Evolutionary conservation across 2,113 vertebrate species (phyloP), one percentile per base, ranked within the genome.

Genomic region (Anguilla rostrata): DNA sequence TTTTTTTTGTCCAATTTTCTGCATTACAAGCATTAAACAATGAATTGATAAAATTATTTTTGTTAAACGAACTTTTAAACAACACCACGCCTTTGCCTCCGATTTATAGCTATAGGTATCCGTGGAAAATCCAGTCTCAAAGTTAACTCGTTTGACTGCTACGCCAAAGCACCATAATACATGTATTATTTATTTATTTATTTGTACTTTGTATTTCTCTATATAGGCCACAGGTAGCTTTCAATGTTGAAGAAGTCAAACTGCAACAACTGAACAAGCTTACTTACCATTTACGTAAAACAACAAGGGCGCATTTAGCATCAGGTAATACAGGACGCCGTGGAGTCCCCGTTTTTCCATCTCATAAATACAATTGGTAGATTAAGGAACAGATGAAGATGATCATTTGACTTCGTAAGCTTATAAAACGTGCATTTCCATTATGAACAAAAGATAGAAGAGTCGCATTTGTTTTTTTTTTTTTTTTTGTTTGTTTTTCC

Each of bases 241-340:
- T 6, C 60, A 75, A 29, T 75, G 34, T 11, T 29, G 29, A 34
- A 34, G 5, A 66, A 66, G 7, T 66, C 18, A 34, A 75, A 75
- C n/a, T 75, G n/a, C 82, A 53, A 86, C 39, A 39, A 71, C 39
- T 41, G 56, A n/a, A 80, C 18, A 91, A 95, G 88, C 94, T 94
- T 84, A 96, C 97, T 98, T 94, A 98, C 97, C 97, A 85, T 96
- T 91, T 79, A 95, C 96, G 89, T 93, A 89, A 87, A 96, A 89
- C 82, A 97, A 90, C 90, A 97, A 95, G 81, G 95, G 95, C 6
- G 95, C 94, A 91, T 95, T 94, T 78, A 97, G 89, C 91, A 97
- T 92, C 94, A 97, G 95, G 95, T 95, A 97, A 95, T 95, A 96
- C 86, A 97, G 90, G 89, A 97, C 94, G 90, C 95, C 90, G 93